These are phyloP conservation scores for Natrix natrix DNA, from an alignment of 2,797 vertebrate genomes.

Conservation along the genomic window DNA sequence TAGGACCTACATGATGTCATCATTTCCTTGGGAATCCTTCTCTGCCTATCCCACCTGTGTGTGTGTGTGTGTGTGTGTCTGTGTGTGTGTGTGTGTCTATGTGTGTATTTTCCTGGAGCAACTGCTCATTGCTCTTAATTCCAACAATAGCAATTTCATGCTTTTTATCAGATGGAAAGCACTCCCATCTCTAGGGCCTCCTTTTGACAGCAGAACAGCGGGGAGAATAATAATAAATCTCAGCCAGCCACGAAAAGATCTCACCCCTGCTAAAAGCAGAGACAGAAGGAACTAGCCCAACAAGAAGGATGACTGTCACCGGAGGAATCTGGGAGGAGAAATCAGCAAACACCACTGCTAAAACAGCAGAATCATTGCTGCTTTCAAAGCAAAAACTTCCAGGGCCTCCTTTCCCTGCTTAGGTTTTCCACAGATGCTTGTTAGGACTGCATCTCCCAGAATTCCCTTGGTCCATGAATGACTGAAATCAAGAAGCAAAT, in stretches of 20 bases:
- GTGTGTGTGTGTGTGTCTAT: no score
- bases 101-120: background rate
- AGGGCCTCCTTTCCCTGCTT: background rate
- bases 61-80: no score
- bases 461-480: background rate
- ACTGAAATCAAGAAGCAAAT: background rate
- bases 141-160: constrained; percentile 29
- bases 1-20: background rate
- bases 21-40: background rate
- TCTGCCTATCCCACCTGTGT: background rate
- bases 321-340: constrained; percentile 45
- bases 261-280: constrained; percentile 29
- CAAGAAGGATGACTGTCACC: constrained; percentile 49
- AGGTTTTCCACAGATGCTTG: background rate
- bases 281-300: constrained; percentile 52
- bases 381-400: background rate
- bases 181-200: constrained; percentile 45
- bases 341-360: constrained; percentile 10
- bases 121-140: background rate
- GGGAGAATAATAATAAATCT: background rate
- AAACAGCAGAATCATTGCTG: background rate
- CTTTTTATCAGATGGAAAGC: constrained; percentile 33
- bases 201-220: constrained; percentile 47
- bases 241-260: constrained; percentile 41
- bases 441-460: background rate